Percentiles rank a stretch among this genome's conserved stretches.
Evolutionary conservation across 2,113 vertebrate genomes (phyloP).

Genomic region (Panurus biarmicus): DNA sequence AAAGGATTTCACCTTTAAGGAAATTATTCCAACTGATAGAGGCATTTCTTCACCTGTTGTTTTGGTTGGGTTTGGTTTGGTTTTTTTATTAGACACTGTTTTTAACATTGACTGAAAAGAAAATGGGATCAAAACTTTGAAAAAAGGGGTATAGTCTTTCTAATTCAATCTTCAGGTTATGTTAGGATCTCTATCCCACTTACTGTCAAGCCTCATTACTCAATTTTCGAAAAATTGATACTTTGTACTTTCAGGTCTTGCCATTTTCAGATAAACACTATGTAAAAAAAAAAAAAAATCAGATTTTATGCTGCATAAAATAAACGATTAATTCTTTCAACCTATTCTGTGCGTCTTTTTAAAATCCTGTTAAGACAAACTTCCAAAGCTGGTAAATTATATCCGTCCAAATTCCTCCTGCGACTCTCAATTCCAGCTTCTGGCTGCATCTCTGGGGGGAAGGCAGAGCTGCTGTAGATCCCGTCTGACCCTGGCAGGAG

Average conservation of each 20-base stretch:
- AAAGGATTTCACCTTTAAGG: background rate
- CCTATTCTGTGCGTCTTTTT: background rate
- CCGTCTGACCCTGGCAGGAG: background rate
- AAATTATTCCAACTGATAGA: background rate
- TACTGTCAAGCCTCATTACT: background rate
- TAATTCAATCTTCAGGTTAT: background rate
- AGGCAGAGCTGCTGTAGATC: background rate
- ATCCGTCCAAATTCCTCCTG: background rate
- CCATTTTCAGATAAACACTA: slow-evolving; percentile 13
- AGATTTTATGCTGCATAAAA: slow-evolving; percentile 38
- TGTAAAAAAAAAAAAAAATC: slow-evolving; percentile 23
- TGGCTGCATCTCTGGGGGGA: background rate
- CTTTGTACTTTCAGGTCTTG: slow-evolving; percentile 47
- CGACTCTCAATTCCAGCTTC: background rate
- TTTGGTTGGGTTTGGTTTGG: background rate
- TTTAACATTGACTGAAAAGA: background rate
- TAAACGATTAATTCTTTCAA: slow-evolving; percentile 59
- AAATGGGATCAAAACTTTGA: background rate
- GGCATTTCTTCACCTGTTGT: background rate
- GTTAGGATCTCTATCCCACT: background rate
- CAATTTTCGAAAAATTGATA: slow-evolving; percentile 22
- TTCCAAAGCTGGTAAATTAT: background rate
- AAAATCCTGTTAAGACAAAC: background rate
- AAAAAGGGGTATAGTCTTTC: background rate
- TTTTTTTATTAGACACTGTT: background rate